Evolutionary conservation across 1,140 invertebrate species (phyloP).

Genomic region (Xylocopa sonorina): DNA sequence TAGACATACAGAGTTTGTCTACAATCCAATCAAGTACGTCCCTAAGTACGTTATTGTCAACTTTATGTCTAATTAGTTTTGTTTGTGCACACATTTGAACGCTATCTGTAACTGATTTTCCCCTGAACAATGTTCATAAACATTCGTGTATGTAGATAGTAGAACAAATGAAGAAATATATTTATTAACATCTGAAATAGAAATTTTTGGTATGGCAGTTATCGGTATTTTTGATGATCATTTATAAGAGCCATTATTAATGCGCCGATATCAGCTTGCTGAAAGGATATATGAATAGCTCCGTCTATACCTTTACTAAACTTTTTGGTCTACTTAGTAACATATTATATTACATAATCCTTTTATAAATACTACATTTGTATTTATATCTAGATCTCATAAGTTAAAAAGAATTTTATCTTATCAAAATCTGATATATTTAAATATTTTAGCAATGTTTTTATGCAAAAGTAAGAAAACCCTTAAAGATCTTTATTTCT

Average conservation of each 20-base stretch:
- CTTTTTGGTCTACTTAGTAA: neutral
- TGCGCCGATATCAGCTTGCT: no score
- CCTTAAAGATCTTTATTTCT: no score
- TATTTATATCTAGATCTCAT: neutral
- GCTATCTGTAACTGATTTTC: slow-evolving; percentile 32
- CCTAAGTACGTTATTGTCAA: slow-evolving; percentile 42
- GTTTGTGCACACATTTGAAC: slow-evolving; percentile 19
- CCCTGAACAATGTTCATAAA: neutral
- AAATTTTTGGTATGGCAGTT: no score
- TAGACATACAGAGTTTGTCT: slow-evolving; percentile 23
- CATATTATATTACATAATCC: neutral
- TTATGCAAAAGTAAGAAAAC: neutral
- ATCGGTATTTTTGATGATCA: no score
- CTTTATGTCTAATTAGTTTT: slow-evolving; percentile 19
- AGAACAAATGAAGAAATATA: neutral
- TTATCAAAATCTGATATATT: neutral
- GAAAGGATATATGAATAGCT: neutral
- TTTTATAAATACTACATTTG: no score
- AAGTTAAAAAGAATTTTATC: neutral
- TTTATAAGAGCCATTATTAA: no score
- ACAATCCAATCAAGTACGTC: slow-evolving; percentile 37
- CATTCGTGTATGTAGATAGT: neutral
- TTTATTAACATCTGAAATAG: neutral
- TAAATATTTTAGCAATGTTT: neutral
- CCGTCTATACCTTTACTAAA: neutral